These are phyloP conservation scores for Brotogeris chrysoptera DNA, from an alignment of 2,797 vertebrate species.

Conservation along the genomic window DNA sequence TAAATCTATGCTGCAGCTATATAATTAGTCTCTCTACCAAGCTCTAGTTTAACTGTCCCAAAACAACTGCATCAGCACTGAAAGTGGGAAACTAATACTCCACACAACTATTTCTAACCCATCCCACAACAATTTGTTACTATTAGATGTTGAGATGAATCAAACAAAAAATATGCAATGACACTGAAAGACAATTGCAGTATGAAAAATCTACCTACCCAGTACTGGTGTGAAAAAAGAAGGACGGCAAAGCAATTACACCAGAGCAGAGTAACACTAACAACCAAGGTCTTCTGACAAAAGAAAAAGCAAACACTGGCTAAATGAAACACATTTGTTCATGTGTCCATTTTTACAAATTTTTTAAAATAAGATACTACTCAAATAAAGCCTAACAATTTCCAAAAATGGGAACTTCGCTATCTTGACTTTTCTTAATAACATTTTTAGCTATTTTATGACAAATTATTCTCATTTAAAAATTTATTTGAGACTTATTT, in stretches of 20 bases:
- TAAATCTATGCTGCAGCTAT: neutral
- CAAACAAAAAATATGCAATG: neutral
- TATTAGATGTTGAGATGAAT: neutral
- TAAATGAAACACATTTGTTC: neutral
- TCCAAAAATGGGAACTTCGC: neutral
- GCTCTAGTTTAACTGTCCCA: neutral
- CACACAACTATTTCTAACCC: neutral
- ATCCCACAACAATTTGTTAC: neutral
- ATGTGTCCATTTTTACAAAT: rapidly evolving
- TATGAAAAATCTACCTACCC: neutral
- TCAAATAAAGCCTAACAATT: neutral
- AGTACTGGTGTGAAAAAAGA: neutral
- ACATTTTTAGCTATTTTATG: neutral
- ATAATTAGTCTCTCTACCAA: neutral
- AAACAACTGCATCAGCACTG: neutral
- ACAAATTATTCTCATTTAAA: neutral
- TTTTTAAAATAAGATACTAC: neutral
- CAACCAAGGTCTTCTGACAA: neutral
- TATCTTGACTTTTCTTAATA: neutral
- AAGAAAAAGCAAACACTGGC: neutral
- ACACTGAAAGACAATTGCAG: neutral
- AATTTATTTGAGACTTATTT: neutral
- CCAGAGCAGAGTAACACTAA: neutral
- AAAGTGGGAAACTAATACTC: neutral
- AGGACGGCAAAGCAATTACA: neutral